These are phyloP conservation scores for Procavia capensis DNA, from an alignment of 2,113 vertebrate species.

Conservation along the genomic window DNA sequence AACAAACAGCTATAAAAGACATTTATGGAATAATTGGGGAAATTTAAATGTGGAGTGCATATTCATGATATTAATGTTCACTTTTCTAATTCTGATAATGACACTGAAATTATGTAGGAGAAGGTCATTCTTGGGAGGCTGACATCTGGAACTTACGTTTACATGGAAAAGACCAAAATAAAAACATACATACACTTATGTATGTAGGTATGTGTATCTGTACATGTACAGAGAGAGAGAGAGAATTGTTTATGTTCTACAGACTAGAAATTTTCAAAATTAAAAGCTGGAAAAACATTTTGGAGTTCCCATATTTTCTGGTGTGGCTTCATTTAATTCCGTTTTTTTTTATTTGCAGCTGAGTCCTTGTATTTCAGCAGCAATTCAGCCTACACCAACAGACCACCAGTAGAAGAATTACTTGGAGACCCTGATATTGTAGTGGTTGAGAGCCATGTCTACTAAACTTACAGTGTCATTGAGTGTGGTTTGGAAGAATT, in stretches of 20 bases:
- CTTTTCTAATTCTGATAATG: conserved; percentile 13
- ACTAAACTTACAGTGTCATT: too few relatives aligned
- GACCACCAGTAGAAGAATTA: background rate
- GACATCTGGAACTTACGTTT: background rate
- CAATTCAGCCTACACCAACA: background rate
- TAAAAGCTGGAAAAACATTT: conserved; percentile 11
- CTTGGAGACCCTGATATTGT: too few relatives aligned
- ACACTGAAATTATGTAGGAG: background rate
- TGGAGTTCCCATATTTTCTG: background rate
- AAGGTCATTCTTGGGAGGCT: background rate
- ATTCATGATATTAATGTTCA: background rate
- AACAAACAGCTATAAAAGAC: background rate
- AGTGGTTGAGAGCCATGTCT: too few relatives aligned
- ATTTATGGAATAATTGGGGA: background rate
- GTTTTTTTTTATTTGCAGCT: background rate
- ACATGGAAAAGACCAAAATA: background rate
- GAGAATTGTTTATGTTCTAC: background rate
- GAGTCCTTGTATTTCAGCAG: background rate
- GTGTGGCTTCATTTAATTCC: background rate
- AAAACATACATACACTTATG: background rate
- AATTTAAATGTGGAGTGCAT: background rate
- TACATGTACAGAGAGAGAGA: background rate
- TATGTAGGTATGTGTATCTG: background rate
- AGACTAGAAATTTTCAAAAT: conserved; percentile 33
- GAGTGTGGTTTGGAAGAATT: too few relatives aligned